These are phyloP conservation scores for Puffinus mauretanicus DNA, from an alignment of 2,113 vertebrate genomes.

Conservation along the genomic window DNA sequence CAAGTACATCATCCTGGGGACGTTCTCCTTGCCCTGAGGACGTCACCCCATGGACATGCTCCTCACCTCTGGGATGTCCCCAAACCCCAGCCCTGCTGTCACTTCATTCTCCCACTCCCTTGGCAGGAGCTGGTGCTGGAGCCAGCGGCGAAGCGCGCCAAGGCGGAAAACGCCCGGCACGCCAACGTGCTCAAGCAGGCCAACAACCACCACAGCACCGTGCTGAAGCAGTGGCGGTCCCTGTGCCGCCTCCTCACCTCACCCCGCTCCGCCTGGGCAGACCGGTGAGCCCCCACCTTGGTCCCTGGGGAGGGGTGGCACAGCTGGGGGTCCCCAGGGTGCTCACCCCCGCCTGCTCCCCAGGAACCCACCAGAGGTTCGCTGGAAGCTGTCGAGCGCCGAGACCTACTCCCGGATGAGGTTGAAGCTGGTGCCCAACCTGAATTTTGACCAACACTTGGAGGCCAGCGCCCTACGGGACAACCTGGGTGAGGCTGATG, in stretches of 20 bases:
- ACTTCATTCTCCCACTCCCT: rapidly evolving
- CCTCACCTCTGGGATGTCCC: rapidly evolving
- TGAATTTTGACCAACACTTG: constrained; percentile 83
- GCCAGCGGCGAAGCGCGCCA: constrained; percentile 75
- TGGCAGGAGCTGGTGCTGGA: constrained; percentile 85
- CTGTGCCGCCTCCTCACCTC: constrained; percentile 84
- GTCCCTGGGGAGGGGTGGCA: neutral
- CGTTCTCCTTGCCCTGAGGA: neutral
- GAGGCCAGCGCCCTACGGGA: constrained; percentile 95
- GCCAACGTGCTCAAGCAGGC: constrained; percentile 79
- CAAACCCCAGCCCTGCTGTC: neutral
- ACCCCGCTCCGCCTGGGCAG: constrained; percentile 88
- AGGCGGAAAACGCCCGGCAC: constrained; percentile 82
- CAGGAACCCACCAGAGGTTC: constrained; percentile 80
- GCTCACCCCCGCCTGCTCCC: neutral
- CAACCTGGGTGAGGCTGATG: constrained; percentile 84
- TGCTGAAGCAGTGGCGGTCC: constrained; percentile 87
- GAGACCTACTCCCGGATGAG: constrained; percentile 98
- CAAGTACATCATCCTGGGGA: neutral
- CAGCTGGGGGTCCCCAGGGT: rapidly evolving
- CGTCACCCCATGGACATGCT: neutral
- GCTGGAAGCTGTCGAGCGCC: constrained; percentile 86
- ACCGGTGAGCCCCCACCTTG: constrained; percentile 65
- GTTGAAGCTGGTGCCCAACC: constrained; percentile 94
- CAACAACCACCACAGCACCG: constrained; percentile 81